Evolutionary conservation across 2,113 vertebrate genomes (phyloP).

Genomic region (Aleadryas rufinucha): DNA sequence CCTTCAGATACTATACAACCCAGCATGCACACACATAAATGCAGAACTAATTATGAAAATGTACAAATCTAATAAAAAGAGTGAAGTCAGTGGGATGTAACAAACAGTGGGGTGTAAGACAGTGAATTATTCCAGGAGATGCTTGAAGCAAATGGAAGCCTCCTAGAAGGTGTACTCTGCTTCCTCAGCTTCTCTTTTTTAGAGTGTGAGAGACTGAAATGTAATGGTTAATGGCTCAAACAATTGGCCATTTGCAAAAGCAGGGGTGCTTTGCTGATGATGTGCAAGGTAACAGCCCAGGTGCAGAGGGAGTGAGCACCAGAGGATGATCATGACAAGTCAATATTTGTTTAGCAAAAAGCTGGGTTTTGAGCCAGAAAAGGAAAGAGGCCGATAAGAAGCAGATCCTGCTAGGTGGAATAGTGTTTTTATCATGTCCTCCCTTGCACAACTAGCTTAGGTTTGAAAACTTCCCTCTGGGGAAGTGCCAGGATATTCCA

Average conservation of each 20-base stretch:
- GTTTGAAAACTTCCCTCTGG: not conserved
- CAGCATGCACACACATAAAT: not conserved
- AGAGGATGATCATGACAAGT: not conserved
- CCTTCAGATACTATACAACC: not conserved
- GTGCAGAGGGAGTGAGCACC: not conserved
- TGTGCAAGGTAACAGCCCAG: not conserved
- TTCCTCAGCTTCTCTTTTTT: not conserved
- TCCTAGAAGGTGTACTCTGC: not conserved
- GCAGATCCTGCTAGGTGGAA: not conserved
- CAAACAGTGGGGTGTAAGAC: not conserved
- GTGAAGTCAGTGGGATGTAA: not conserved
- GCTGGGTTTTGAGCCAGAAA: not conserved
- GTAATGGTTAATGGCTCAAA: not conserved
- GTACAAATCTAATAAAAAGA: not conserved
- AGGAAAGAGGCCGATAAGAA: not conserved
- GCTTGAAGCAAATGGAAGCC: not conserved
- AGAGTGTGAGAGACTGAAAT: not conserved
- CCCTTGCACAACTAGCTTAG: not conserved
- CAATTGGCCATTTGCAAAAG: not conserved
- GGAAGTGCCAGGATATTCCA: accelerated
- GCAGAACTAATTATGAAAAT: not conserved
- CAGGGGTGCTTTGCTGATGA: not conserved
- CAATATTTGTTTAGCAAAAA: not conserved
- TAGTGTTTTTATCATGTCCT: not conserved
- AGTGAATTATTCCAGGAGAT: not conserved